Conservation (phyloP, 2,797 vertebrate genomes). For the Danio choprae region DNA sequence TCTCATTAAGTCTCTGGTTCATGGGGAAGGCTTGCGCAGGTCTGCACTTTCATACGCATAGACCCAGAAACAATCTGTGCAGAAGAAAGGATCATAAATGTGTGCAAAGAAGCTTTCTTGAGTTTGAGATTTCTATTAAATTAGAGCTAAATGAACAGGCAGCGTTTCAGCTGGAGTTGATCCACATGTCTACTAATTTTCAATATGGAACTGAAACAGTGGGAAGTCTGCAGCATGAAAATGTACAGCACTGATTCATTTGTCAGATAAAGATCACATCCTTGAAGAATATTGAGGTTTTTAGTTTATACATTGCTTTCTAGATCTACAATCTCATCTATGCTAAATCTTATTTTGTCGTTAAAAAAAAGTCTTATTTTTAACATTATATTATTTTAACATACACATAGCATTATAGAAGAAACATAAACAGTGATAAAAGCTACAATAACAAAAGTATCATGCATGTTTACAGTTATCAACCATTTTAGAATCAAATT, state of each 20-base stretch:
- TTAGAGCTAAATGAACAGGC: neutral
- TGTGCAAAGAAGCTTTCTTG: slow-evolving; percentile 8
- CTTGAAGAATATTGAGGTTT: neutral
- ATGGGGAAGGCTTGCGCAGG: neutral
- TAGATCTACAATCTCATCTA: too few species aligned
- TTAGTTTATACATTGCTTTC: neutral
- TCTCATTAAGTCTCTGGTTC: slow-evolving; percentile 38
- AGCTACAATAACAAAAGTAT: too few species aligned
- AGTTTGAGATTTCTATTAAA: slow-evolving; percentile 1
- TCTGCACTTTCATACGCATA: neutral
- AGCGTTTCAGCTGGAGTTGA: neutral
- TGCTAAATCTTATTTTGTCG: too few species aligned
- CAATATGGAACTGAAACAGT: neutral
- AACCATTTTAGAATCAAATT: too few species aligned
- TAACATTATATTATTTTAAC: too few species aligned
- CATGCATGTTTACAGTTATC: too few species aligned
- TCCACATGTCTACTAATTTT: neutral
- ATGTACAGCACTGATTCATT: neutral
- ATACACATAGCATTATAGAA: too few species aligned
- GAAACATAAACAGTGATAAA: too few species aligned
- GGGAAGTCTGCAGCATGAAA: neutral
- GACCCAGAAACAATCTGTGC: neutral
- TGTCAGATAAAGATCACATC: neutral
- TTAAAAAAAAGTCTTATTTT: too few species aligned
- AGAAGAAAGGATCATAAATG: neutral